Conservation (phyloP, 2,797 vertebrate genomes). For the Semaprochilodus insignis region DNA sequence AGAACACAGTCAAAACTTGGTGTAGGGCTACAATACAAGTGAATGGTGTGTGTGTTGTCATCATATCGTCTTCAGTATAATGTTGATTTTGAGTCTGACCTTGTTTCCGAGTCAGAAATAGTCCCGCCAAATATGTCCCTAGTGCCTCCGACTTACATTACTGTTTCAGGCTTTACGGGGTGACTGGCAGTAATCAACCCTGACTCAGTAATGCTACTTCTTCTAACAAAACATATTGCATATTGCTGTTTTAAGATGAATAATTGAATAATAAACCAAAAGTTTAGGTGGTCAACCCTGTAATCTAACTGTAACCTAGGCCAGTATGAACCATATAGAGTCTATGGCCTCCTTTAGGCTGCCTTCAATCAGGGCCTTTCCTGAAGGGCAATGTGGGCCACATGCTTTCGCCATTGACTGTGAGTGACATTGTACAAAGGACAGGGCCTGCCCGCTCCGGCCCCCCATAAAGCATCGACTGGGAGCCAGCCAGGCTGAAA, state of each 20-base stretch:
- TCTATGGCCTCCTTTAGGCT: neutral
- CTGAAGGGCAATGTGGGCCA: constrained; percentile 28
- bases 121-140: no score
- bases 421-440: constrained; percentile 59
- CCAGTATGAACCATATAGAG: neutral
- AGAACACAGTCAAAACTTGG: no score
- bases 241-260: neutral
- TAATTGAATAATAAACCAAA: neutral
- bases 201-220: no score
- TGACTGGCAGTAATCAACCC: no score
- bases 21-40: no score
- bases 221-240: neutral
- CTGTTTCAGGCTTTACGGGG: no score
- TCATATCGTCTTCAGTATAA: no score
- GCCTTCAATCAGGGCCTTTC: neutral
- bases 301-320: neutral
- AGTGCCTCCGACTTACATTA: no score
- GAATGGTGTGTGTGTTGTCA: no score
- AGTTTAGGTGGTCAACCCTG: neutral
- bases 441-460: constrained; percentile 20
- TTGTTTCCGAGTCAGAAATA: no score
- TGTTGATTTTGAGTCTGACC: no score
- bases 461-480: constrained; percentile 46
- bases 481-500: constrained; percentile 60
- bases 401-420: constrained; percentile 49